Conservation (phyloP, 1,140 invertebrate genomes). For the Chelonus insularis region DNA sequence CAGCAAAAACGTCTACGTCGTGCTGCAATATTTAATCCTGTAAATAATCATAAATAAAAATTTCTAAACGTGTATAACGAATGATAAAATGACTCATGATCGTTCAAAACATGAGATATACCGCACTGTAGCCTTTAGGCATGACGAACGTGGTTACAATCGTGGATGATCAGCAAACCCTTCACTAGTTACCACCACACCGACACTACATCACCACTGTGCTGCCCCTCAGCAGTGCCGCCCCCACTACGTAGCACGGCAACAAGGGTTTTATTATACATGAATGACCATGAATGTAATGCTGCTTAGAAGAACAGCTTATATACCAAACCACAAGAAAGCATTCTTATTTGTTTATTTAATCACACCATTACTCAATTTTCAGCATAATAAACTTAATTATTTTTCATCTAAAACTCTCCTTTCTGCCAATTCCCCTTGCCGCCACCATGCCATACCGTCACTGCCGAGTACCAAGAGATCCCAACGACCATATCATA, state of each 20-base stretch:
- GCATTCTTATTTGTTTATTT: too few relatives aligned
- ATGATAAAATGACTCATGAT: too few relatives aligned
- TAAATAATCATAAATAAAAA: not conserved
- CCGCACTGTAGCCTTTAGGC: constrained; percentile 17
- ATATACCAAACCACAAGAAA: too few relatives aligned
- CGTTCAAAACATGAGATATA: too few relatives aligned
- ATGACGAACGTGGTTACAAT: constrained; percentile 21
- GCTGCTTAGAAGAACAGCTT: not conserved
- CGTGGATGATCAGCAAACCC: constrained; percentile 13
- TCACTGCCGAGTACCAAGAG: constrained; percentile 46
- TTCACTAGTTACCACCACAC: constrained; percentile 6
- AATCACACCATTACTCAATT: too few relatives aligned
- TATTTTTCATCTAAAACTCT: not conserved
- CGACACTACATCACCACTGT: not conserved
- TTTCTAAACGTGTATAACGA: not conserved
- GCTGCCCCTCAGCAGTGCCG: constrained; percentile 35
- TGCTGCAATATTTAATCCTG: not conserved
- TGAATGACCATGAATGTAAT: not conserved
- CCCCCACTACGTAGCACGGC: constrained; percentile 19
- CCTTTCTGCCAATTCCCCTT: constrained; percentile 3
- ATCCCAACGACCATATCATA: constrained; percentile 48
- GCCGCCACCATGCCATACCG: constrained; percentile 25
- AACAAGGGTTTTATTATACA: constrained; percentile 23
- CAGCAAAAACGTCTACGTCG: not conserved
- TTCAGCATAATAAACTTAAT: too few relatives aligned